Evolutionary conservation across 1,140 invertebrate genomes (phyloP), one percentile per base, ranked within the genome.

Genomic region (Drosophila takahashii): DNA sequence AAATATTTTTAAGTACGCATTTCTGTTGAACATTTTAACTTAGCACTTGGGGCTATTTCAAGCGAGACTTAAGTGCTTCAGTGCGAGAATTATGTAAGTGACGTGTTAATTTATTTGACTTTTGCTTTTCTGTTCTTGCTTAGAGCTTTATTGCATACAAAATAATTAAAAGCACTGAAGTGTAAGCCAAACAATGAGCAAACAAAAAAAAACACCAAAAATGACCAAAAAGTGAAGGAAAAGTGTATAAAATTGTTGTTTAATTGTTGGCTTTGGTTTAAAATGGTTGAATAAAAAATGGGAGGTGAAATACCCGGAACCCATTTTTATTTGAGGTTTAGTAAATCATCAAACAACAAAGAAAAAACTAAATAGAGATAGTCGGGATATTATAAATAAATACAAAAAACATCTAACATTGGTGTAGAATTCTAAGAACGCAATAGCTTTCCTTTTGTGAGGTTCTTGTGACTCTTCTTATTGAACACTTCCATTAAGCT

Each of bases 81-180:
- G 50, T 18, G 27, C 16, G 44, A 61, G 66, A 71, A 72, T 44
- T 73, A 56, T 61, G 77, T 62, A 69, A 87, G 83, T 84, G 84
- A 87, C 76, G 81, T 83, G 76, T 84, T 84, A 84, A 87, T 87
- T 87, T 87, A 84, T 87, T 87, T 80, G 84, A 64, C 79, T 83
- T 72, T 79, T 70, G 84, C 64, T 69, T 69, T 54, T 42, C 48
- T 70, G 64, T 70, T 56, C 64, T 69, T 22, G 65, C 62, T 87
- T 70, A 69, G 52, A 81, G 85, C 78, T 72, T 83, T 83, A 87
- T 77, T 69, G 79, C 56, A 87, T 71, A 62, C 74, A 39, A 76
- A 81, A 87, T 79, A 87, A 86, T 83, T 89, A 89, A 86, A 86
- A 83, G 61, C 81, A 87, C 53, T 86, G 83, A 44, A 87, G 57